Percentiles rank a stretch among this genome's conserved stretches.
Evolutionary conservation across 2,113 vertebrate genomes (phyloP).

Genomic region (Rhineura floridana): DNA sequence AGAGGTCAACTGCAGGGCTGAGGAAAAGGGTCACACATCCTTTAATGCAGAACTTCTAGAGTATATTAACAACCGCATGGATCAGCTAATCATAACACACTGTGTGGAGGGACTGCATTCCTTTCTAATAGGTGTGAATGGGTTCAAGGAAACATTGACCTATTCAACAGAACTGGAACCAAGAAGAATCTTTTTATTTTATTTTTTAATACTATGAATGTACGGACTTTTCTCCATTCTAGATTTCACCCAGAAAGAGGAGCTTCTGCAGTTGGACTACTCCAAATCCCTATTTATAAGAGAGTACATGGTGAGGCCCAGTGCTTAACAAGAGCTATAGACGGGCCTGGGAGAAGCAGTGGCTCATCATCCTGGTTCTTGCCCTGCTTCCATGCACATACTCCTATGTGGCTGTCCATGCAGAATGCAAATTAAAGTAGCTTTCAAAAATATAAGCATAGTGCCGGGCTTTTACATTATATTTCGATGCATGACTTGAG

Average conservation of each 20-base stretch:
- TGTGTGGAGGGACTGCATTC: neutral
- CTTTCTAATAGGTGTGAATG: neutral
- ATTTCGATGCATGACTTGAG: neutral
- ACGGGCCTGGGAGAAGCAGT: neutral
- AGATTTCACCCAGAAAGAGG: neutral
- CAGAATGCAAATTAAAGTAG: neutral
- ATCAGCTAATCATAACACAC: no score
- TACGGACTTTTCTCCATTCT: neutral
- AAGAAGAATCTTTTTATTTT: neutral
- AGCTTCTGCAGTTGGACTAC: neutral
- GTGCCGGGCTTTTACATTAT: neutral
- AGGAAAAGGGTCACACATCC: neutral
- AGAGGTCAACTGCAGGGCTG: neutral
- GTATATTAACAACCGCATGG: neutral
- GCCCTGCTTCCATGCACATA: neutral
- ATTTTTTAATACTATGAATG: neutral
- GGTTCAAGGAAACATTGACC: neutral
- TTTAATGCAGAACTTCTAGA: neutral
- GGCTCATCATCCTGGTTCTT: neutral
- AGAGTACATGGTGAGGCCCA: neutral
- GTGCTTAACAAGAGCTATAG: no score
- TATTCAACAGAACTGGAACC: neutral
- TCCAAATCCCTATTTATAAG: neutral
- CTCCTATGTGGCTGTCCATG: neutral
- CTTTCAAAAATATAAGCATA: neutral